Percentiles rank a stretch among this genome's conserved stretches.
These are phyloP conservation scores for Mustela lutreola DNA, from an alignment of 2,113 vertebrate genomes.

Conservation along the genomic window DNA sequence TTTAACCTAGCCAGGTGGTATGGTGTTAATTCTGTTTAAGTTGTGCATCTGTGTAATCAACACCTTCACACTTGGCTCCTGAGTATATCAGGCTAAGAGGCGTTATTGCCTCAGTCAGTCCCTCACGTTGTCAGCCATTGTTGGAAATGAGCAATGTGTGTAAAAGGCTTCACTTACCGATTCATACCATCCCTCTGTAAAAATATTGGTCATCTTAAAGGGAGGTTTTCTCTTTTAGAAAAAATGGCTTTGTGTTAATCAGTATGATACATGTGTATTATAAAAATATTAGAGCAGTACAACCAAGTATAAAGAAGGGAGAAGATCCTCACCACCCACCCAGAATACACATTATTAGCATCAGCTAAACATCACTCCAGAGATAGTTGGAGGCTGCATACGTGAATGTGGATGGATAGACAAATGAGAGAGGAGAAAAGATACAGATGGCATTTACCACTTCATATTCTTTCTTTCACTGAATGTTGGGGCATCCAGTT, in stretches of 20 bases:
- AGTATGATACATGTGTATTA: neutral
- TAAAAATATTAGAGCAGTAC: neutral
- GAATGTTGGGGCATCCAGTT: neutral
- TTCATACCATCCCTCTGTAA: neutral
- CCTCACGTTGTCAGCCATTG: neutral
- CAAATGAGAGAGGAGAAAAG: neutral
- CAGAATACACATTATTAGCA: neutral
- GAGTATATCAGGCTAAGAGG: neutral
- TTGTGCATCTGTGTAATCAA: neutral
- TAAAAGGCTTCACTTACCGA: conserved; percentile 30
- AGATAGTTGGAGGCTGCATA: neutral
- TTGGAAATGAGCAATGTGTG: neutral
- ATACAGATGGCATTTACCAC: neutral
- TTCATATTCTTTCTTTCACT: neutral
- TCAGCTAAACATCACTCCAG: neutral
- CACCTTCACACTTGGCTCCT: neutral
- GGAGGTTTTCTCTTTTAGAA: conserved; percentile 41
- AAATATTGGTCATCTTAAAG: neutral
- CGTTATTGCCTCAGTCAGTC: neutral
- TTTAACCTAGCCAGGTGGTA: neutral
- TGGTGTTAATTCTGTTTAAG: neutral
- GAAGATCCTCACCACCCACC: neutral
- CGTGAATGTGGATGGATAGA: neutral
- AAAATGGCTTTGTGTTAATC: neutral
- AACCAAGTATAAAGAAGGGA: neutral